Evolutionary conservation across 2,888 invertebrate genomes (phyloP).

Genomic region (Cenopis cana): DNA sequence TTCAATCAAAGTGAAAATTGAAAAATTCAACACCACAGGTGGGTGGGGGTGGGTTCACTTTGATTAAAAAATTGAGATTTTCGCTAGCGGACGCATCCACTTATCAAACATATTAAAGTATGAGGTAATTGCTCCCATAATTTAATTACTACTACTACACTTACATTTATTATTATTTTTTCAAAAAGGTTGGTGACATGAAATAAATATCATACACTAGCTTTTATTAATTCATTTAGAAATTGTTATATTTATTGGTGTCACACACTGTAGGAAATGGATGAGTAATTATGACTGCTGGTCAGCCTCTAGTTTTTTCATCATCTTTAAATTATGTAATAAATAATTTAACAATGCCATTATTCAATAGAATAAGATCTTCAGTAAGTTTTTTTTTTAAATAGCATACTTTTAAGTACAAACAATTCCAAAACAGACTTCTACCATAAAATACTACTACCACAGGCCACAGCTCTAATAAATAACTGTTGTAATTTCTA

Average conservation of each 20-base stretch:
- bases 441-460: not conserved
- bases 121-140: too few relatives aligned
- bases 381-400: not conserved
- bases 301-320: too few relatives aligned
- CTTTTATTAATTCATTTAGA: not conserved
- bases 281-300: not conserved
- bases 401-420: conserved; percentile 19
- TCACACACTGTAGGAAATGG: not conserved
- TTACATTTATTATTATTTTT: too few relatives aligned
- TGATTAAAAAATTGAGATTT: too few relatives aligned
- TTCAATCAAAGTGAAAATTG: too few relatives aligned
- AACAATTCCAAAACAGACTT: conserved; percentile 15
- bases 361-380: conserved; percentile 2
- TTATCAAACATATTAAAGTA: too few relatives aligned
- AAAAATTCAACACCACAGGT: too few relatives aligned
- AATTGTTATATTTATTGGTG: not conserved
- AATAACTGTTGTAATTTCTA: not conserved
- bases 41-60: too few relatives aligned
- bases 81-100: too few relatives aligned
- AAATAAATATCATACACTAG: not conserved
- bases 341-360: not conserved
- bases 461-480: not conserved
- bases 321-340: not conserved
- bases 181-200: not conserved
- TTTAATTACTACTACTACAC: too few relatives aligned